A percentile compares a stretch with the other conserved stretches of the same genome.
phyloP scores from a whole-genome alignment of 2,113 vertebrate species.

The Herpetotheres cachinnans region DNA sequence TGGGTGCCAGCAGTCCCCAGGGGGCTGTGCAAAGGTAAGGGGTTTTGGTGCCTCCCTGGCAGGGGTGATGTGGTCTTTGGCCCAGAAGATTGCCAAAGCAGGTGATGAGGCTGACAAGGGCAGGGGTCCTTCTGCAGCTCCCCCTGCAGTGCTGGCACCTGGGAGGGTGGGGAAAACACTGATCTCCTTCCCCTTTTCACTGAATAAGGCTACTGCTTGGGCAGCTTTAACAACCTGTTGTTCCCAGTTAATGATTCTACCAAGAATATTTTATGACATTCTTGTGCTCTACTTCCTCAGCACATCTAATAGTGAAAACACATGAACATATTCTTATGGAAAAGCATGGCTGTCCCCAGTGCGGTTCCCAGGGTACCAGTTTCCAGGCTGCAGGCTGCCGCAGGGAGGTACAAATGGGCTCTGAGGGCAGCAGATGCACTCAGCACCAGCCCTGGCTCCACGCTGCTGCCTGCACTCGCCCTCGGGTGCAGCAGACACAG shows the following conservation, averaged over 20 bases:
- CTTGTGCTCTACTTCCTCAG: background rate
- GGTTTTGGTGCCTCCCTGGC: background rate
- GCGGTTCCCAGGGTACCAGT: fast-evolving
- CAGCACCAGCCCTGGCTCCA: background rate
- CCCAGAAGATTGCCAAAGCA: background rate
- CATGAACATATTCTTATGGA: background rate
- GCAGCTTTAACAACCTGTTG: background rate
- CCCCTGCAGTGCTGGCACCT: background rate
- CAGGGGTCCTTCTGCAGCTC: background rate
- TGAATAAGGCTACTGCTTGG: background rate
- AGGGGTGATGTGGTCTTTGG: background rate
- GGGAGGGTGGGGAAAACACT: background rate
- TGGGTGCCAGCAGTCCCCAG: background rate
- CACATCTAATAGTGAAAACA: background rate
- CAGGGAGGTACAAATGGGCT: background rate
- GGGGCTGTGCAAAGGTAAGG: no score
- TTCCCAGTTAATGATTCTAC: background rate
- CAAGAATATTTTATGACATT: background rate
- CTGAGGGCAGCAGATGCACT: background rate
- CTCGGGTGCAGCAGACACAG: background rate
- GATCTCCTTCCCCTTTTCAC: background rate
- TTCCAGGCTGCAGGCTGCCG: background rate
- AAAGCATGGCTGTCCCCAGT: background rate
- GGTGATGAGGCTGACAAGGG: background rate
- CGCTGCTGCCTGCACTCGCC: fast-evolving